Conservation (phyloP, 2,888 invertebrate species). For the Willowsia nigromaculata region DNA sequence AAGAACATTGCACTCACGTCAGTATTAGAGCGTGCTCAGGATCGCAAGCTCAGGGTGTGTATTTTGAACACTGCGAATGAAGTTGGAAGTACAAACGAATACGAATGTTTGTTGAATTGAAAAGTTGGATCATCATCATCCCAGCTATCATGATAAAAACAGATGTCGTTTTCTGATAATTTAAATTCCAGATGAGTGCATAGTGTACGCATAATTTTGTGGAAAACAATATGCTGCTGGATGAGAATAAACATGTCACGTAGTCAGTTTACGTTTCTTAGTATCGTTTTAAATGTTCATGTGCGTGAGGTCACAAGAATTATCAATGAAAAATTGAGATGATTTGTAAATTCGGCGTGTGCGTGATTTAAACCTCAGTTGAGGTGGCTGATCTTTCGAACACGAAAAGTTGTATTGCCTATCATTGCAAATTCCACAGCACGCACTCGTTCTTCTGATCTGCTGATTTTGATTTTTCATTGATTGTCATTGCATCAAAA, state of each 20-base stretch:
- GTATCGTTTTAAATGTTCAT: not conserved
- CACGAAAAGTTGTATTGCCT: too few relatives aligned
- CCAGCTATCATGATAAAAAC: not conserved
- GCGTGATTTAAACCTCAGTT: too few relatives aligned
- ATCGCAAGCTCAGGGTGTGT: too few relatives aligned
- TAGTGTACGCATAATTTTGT: slow-evolving; percentile 17
- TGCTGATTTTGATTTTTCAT: too few relatives aligned
- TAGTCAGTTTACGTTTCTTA: not conserved
- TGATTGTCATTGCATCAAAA: too few relatives aligned
- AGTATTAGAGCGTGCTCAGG: too few relatives aligned
- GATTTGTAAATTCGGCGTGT: not conserved
- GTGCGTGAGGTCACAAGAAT: not conserved
- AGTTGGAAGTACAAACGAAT: too few relatives aligned
- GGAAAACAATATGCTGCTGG: not conserved
- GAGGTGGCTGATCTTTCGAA: too few relatives aligned
- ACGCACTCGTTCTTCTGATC: too few relatives aligned
- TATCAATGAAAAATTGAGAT: not conserved
- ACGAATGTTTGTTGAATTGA: not conserved
- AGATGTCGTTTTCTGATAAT: not conserved
- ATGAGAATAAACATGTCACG: not conserved
- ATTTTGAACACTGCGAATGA: too few relatives aligned
- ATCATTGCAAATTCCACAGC: too few relatives aligned
- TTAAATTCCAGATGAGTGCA: slow-evolving; percentile 18
- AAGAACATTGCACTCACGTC: too few relatives aligned
- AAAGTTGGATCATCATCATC: not conserved